These are phyloP conservation scores for Myxocyprinus asiaticus DNA, from an alignment of 2,113 vertebrate genomes.

Conservation along the genomic window DNA sequence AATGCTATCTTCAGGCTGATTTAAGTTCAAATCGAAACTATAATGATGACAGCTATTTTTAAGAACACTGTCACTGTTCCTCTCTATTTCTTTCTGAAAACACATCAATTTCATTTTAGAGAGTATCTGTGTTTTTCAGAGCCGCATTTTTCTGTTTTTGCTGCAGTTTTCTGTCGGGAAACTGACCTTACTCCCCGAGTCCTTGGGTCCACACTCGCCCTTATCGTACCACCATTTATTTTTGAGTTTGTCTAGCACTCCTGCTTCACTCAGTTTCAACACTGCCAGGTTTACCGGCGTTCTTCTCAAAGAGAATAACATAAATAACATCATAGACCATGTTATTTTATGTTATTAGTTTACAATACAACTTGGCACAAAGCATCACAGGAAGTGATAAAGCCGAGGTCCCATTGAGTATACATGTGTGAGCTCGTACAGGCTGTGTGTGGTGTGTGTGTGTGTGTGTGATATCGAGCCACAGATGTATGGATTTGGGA, in stretches of 20 bases:
- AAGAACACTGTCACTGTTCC: constrained; percentile 3
- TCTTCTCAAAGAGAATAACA: constrained; percentile 99
- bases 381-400: constrained; percentile 83
- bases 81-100: not conserved
- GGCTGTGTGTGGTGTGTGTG: constrained; percentile 56
- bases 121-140: constrained; percentile 22
- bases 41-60: constrained; percentile 11
- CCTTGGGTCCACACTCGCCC: constrained; percentile 99
- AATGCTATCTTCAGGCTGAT: no score
- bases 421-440: constrained; percentile 80
- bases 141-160: constrained; percentile 10
- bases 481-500: constrained; percentile 89
- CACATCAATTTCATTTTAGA: not conserved
- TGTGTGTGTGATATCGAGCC: constrained; percentile 78
- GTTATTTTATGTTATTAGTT: constrained; percentile 99
- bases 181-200: constrained; percentile 99
- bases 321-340: constrained; percentile 99
- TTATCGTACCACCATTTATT: constrained; percentile 99
- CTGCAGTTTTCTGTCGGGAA: constrained; percentile 73
- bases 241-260: constrained; percentile 99
- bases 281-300: constrained; percentile 99
- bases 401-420: constrained; percentile 90
- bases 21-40: not conserved
- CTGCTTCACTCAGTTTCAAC: constrained; percentile 99
- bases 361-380: constrained; percentile 58